Conservation (phyloP, 1,140 invertebrate species). For the Dinoponera quadriceps region DNA sequence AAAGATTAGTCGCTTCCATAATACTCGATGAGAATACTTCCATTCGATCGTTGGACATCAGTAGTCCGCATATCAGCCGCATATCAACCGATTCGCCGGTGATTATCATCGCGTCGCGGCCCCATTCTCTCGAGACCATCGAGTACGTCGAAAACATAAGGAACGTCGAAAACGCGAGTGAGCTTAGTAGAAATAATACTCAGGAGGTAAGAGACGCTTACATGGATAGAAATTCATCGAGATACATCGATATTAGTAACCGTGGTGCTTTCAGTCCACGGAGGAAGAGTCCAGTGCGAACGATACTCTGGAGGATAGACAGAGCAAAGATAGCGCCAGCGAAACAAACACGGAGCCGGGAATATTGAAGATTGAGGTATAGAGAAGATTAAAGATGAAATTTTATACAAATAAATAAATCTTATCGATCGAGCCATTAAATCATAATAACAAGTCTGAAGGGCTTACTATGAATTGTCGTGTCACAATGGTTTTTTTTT, state of each 20-base stretch:
- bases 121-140: constrained; percentile 60
- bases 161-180: neutral
- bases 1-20: constrained; percentile 40
- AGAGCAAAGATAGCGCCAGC: constrained; percentile 62
- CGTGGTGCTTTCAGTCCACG: constrained; percentile 42
- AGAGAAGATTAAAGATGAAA: neutral
- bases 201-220: constrained; percentile 28
- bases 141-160: constrained; percentile 28
- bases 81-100: constrained; percentile 63
- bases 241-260: no score
- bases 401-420: no score
- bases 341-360: constrained; percentile 69
- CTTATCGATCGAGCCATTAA: no score
- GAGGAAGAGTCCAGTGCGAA: constrained; percentile 51
- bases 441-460: no score
- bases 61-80: constrained; percentile 26
- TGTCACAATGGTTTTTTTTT: neutral
- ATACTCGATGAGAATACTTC: constrained; percentile 49
- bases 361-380: constrained; percentile 72
- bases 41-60: constrained; percentile 11
- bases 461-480: no score
- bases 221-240: neutral
- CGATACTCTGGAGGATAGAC: constrained; percentile 54
- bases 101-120: constrained; percentile 66
- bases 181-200: constrained; percentile 30